phyloP scores from a whole-genome alignment of 2,888 invertebrate species.

The Eupithecia tripunctaria region DNA sequence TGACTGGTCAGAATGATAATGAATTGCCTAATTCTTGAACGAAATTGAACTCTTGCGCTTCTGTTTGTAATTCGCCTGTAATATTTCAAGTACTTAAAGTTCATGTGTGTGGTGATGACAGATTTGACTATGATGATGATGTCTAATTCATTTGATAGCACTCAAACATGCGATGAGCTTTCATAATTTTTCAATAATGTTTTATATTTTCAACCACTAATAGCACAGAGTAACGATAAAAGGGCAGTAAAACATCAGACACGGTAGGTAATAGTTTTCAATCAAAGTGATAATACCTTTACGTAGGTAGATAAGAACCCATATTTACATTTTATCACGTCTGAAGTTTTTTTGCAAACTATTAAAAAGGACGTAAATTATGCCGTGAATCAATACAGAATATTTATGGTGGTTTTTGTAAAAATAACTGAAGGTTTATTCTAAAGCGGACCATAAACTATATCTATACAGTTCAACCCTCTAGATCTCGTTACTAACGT shows the following conservation, averaged over 20 bases:
- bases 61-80: not conserved
- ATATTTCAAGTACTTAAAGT: not conserved
- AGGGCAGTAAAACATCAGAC: not conserved
- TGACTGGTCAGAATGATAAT: conserved; percentile 43
- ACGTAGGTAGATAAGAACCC: not conserved
- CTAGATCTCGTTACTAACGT: too few relatives aligned
- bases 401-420: not conserved
- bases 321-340: not conserved
- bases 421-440: not conserved
- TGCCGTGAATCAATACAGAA: not conserved
- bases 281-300: not conserved
- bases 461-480: not conserved
- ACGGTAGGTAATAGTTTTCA: not conserved
- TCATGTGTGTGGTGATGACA: not conserved
- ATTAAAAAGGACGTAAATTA: not conserved
- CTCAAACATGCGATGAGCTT: not conserved
- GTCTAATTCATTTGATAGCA: not conserved
- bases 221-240: too few relatives aligned
- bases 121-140: conserved; percentile 30
- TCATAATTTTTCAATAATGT: not conserved
- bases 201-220: not conserved
- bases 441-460: not conserved
- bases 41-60: conserved; percentile 33
- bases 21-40: conserved; percentile 35
- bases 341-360: not conserved